Evolutionary conservation across 2,888 invertebrate genomes (phyloP), one percentile per base, ranked within the genome.

Genomic region (Eurytoma adleriae): DNA sequence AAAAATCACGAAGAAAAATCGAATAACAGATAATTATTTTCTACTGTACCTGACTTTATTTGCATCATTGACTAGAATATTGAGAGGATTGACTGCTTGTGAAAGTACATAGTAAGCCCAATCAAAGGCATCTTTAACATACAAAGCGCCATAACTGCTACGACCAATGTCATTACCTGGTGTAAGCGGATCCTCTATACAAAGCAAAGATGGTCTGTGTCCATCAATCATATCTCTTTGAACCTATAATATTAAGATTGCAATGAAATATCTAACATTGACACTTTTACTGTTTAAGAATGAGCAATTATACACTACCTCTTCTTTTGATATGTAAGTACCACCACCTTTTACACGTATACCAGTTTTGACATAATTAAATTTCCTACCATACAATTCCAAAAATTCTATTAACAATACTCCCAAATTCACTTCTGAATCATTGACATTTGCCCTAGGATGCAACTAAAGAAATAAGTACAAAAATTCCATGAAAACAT

Each of bases 131-230:
- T 96, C 95, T 90, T 96, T 96, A 86, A 95, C 95, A 89, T 96
- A 95, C 86, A 98, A 92, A 83, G 97, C 97, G 79, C 98, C 98
- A 91, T 98, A 99, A 88, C 98, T 98, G 90, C 98, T 98, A 86
- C 98, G 95, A 12, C 99, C 99, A 90, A 99, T 99, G 91, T 99
- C 99, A 91, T 99, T 99, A 84, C 96, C 98, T 18, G 97, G 94
- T 83, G 97, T 97, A 62, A 99, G 93, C 27, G 99, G 99, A 92
- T 99, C 99, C 92, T 99, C 99, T 86, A 99, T 99, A 90, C 98
- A 99, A 83, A 99, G 92, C 89, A 99, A 92, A 83, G 98, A 98
- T 27, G 97, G 97, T 68, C 98, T 93, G 91, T 98, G 97, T 0
- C 98, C 98, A 91, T 97, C 97, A 85, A 96, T 95, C 97, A 98